Percentiles rank a stretch among this genome's conserved stretches.
phyloP scores from a whole-genome alignment of 2,888 invertebrate species.

The Synergus japonicus region DNA sequence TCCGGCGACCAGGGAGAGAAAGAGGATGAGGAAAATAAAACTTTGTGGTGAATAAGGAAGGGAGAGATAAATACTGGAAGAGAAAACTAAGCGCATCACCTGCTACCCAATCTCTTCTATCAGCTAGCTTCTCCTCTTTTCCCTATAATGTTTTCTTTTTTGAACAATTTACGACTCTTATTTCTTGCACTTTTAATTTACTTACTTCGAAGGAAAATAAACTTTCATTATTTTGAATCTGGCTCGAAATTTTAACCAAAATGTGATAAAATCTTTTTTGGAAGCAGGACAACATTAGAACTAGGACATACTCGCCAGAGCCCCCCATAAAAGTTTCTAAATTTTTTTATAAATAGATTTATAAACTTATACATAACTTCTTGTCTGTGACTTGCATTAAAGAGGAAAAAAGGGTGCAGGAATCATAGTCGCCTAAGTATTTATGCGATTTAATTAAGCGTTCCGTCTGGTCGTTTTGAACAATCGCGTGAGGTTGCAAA shows the following conservation, averaged over 20 bases:
- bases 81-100: slow-evolving; percentile 64
- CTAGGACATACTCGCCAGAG: too few species aligned
- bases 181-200: slow-evolving; percentile 12
- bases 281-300: too few species aligned
- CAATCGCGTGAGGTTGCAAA: slow-evolving; percentile 33
- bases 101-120: slow-evolving; percentile 59
- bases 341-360: too few species aligned
- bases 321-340: too few species aligned
- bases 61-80: slow-evolving; percentile 42
- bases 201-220: not conserved
- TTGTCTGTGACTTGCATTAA: too few species aligned
- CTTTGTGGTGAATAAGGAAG: slow-evolving; percentile 17
- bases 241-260: too few species aligned
- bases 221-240: too few species aligned
- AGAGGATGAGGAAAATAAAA: slow-evolving; percentile 38
- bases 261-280: too few species aligned
- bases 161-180: slow-evolving; percentile 14
- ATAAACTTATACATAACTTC: too few species aligned
- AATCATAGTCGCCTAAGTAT: slow-evolving; percentile 25
- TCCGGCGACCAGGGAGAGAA: slow-evolving; percentile 51
- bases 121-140: slow-evolving; percentile 40
- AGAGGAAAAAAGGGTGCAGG: not conserved
- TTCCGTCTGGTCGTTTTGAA: slow-evolving; percentile 24
- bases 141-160: slow-evolving; percentile 1
- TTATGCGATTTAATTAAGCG: slow-evolving; percentile 34